Conservation (phyloP, 2,797 vertebrate species). For the Antennarius maculatus region DNA sequence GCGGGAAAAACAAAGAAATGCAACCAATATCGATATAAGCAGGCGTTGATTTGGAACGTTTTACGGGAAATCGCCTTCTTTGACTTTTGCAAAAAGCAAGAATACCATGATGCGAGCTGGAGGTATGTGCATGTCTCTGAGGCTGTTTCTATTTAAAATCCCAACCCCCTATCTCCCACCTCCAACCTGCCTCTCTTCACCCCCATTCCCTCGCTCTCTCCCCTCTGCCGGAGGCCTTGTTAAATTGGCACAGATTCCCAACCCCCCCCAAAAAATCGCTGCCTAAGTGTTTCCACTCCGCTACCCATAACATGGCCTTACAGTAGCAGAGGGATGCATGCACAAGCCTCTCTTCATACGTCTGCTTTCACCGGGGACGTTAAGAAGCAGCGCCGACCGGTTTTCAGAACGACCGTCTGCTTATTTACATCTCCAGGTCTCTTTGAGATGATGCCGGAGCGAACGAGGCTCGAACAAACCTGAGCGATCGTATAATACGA, state of each 20-base stretch:
- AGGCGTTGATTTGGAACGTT: too few species aligned
- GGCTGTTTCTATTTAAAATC: constrained; percentile 59
- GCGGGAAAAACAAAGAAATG: background rate
- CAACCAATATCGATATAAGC: background rate
- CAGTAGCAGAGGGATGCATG: constrained; percentile 45
- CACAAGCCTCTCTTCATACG: constrained; percentile 6
- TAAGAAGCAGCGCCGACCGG: background rate
- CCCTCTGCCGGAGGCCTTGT: constrained; percentile 63
- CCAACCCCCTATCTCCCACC: constrained; percentile 34
- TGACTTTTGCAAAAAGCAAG: background rate
- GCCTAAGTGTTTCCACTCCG: constrained; percentile 78
- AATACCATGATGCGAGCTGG: constrained; percentile 10
- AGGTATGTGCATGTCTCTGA: constrained; percentile 26
- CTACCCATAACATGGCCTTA: constrained; percentile 63
- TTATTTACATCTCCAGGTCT: constrained; percentile 6
- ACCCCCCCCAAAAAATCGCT: constrained; percentile 70
- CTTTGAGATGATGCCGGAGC: background rate
- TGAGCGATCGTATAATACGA: constrained; percentile 41
- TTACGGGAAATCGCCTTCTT: background rate
- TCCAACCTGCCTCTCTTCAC: constrained; percentile 38
- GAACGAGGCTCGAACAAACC: constrained; percentile 20
- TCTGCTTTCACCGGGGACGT: constrained; percentile 23
- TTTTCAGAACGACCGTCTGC: background rate
- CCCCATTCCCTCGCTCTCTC: constrained; percentile 6
- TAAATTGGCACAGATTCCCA: constrained; percentile 74